Evolutionary conservation across 2,113 vertebrate genomes (phyloP).

Genomic region (Pluvianellus socialis): DNA sequence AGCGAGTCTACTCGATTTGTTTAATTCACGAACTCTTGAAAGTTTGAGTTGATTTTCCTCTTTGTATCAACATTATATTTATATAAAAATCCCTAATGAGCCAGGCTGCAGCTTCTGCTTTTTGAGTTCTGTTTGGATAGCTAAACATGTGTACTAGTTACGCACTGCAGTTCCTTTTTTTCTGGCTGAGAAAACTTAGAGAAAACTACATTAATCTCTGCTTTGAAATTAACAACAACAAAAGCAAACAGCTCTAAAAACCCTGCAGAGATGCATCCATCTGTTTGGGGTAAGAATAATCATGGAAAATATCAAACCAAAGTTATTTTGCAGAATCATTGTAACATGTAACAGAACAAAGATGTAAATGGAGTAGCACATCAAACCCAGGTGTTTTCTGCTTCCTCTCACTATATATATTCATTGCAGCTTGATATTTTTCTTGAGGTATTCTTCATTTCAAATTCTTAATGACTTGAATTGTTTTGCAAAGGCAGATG

Average conservation of each 20-base stretch:
- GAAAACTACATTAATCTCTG: not conserved
- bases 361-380: not conserved
- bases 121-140: not conserved
- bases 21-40: not conserved
- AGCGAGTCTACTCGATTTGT: not conserved
- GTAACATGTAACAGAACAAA: not conserved
- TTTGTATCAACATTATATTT: not conserved
- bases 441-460: not conserved
- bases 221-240: not conserved
- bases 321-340: not conserved
- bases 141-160: not conserved
- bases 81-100: not conserved
- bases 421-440: not conserved
- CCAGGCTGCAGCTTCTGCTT: not conserved
- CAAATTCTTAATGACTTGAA: not conserved
- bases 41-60: not conserved
- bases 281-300: not conserved
- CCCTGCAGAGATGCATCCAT: not conserved
- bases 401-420: not conserved
- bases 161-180: not conserved
- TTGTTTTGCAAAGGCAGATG: not conserved
- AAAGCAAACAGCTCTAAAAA: not conserved
- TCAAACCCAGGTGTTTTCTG: not conserved
- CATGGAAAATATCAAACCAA: not conserved
- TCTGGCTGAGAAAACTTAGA: not conserved